Evolutionary conservation across 1,140 invertebrate species (phyloP).

Genomic region (Plectrocnemia conspersa): DNA sequence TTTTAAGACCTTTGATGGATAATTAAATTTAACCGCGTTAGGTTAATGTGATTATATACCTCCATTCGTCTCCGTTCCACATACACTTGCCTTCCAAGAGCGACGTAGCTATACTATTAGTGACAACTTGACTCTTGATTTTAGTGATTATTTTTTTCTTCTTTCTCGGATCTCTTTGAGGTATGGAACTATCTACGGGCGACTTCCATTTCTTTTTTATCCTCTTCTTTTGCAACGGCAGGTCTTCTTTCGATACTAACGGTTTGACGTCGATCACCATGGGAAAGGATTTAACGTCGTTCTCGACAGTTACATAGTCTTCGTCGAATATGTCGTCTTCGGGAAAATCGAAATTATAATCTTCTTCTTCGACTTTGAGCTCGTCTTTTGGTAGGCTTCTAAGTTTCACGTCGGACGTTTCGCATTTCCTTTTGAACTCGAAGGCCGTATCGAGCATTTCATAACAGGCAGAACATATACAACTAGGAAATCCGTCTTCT

Average conservation of each 20-base stretch:
- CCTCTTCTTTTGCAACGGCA: conserved; percentile 22
- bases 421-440: conserved; percentile 34
- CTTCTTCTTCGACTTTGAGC: conserved; percentile 19
- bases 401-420: conserved; percentile 28
- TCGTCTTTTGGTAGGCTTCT: conserved; percentile 21
- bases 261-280: conserved; percentile 24
- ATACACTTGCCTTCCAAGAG: conserved; percentile 29
- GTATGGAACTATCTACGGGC: conserved; percentile 10
- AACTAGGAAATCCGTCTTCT: conserved; percentile 30
- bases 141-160: conserved; percentile 13
- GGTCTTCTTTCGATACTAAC: conserved; percentile 13
- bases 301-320: conserved; percentile 6
- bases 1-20: too few relatives aligned
- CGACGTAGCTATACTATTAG: conserved; percentile 32
- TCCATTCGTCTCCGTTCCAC: conserved; percentile 33
- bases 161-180: conserved; percentile 17
- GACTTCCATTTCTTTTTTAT: conserved; percentile 30
- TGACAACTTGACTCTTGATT: conserved; percentile 17
- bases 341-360: conserved; percentile 21
- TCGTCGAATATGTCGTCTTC: conserved; percentile 23
- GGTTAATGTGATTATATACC: conserved; percentile 14
- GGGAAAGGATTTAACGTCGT: conserved; percentile 24
- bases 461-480: conserved; percentile 31
- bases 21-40: too few relatives aligned
- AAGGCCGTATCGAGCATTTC: conserved; percentile 31